A percentile compares a stretch with the other conserved stretches of the same genome.
Conservation (phyloP, 2,888 invertebrate genomes). For the Himalopsyche tibetana region DNA sequence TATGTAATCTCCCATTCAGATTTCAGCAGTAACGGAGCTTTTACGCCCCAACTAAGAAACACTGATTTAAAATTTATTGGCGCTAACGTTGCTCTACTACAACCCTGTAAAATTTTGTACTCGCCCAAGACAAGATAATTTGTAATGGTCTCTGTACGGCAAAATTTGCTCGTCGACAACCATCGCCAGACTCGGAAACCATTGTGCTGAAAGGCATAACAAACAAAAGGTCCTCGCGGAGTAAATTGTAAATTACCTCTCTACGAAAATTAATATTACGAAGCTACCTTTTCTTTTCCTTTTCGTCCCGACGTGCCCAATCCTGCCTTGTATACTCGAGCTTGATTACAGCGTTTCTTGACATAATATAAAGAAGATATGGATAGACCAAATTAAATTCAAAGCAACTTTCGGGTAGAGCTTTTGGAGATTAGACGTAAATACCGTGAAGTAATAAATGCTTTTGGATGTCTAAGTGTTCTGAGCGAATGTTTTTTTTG, state of each 20-base stretch:
- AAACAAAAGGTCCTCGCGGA: neutral
- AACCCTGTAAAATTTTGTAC: neutral
- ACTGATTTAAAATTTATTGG: neutral
- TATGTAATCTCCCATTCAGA: no score
- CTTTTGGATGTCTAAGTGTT: neutral
- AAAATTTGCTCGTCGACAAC: neutral
- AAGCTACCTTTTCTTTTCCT: neutral
- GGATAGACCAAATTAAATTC: constrained; percentile 33
- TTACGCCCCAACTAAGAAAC: no score
- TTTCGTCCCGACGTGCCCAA: neutral
- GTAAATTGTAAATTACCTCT: constrained; percentile 39
- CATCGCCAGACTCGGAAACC: neutral
- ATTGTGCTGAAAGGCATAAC: neutral
- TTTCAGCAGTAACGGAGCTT: no score
- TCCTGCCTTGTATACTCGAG: neutral
- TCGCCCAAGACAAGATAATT: neutral
- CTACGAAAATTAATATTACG: constrained; percentile 22
- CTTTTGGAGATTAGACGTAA: constrained; percentile 4
- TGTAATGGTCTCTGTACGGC: neutral
- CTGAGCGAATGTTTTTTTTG: neutral
- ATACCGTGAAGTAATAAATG: constrained; percentile 24
- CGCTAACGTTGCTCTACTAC: neutral
- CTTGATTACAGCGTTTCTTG: constrained; percentile 16
- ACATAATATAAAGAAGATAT: neutral
- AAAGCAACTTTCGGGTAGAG: neutral